These are phyloP conservation scores for Anableps anableps DNA, from an alignment of 2,797 vertebrate genomes.

Conservation along the genomic window DNA sequence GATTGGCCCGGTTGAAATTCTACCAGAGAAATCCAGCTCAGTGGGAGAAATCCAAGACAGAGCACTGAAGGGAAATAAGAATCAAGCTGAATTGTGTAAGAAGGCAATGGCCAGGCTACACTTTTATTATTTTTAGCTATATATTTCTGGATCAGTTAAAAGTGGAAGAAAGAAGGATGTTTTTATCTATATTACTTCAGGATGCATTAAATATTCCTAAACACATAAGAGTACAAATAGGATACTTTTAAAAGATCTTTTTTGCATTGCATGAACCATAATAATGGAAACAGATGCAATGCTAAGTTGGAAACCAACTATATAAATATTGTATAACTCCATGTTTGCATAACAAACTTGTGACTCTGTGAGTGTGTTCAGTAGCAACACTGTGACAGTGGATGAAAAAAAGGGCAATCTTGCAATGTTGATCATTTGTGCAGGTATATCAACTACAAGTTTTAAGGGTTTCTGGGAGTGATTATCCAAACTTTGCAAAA, in stretches of 20 bases:
- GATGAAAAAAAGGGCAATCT: not conserved
- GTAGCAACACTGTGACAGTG: slow-evolving; percentile 3
- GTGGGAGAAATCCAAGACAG: no score
- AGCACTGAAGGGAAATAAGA: no score
- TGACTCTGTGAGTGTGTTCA: not conserved
- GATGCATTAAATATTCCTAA: not conserved
- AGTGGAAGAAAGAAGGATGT: not conserved
- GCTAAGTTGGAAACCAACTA: not conserved
- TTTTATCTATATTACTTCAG: not conserved
- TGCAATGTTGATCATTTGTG: not conserved
- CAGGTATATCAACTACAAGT: not conserved
- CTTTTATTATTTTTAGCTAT: not conserved
- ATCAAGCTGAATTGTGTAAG: no score
- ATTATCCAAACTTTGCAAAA: not conserved
- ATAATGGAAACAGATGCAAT: not conserved
- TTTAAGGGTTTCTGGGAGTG: not conserved
- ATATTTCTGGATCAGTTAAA: not conserved
- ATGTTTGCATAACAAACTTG: not conserved
- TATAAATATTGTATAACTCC: slow-evolving; percentile 9
- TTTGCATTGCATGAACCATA: not conserved
- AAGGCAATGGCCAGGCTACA: no score
- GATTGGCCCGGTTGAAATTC: no score
- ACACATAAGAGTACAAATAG: not conserved
- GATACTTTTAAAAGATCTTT: not conserved
- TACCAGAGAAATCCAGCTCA: no score